Percentiles rank a stretch among this genome's conserved stretches.
phyloP scores from a whole-genome alignment of 2,113 vertebrate genomes.

The Tragelaphus imberbis region DNA sequence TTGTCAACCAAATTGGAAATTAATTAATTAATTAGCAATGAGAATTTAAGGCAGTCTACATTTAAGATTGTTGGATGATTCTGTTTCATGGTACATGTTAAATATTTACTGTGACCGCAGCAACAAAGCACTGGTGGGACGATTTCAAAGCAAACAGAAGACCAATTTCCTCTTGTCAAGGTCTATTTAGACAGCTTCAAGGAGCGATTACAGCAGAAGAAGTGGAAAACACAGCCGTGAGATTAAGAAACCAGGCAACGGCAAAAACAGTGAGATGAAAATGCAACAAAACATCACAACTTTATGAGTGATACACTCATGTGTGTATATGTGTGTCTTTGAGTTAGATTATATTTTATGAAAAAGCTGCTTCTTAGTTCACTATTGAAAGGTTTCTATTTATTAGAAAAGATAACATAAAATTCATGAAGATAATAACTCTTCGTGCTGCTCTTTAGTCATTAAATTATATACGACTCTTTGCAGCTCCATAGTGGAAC shows the following conservation, averaged over 20 bases:
- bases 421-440: neutral
- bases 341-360: neutral
- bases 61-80: neutral
- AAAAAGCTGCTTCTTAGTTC: neutral
- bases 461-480: neutral
- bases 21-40: conserved; percentile 19
- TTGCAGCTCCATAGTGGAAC: neutral
- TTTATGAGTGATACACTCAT: neutral
- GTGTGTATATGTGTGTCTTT: neutral
- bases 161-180: neutral
- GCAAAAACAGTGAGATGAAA: neutral
- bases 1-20: neutral
- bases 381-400: neutral
- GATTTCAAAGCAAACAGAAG: neutral
- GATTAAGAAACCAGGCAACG: neutral
- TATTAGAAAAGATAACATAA: neutral
- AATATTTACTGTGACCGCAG: neutral
- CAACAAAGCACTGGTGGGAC: neutral
- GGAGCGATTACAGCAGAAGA: neutral
- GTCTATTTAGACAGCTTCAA: neutral
- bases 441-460: neutral
- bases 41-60: neutral
- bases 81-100: neutral
- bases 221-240: neutral
- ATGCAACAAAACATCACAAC: neutral